Evolutionary conservation across 2,888 invertebrate species (phyloP).

Genomic region (Parnassius orleans): DNA sequence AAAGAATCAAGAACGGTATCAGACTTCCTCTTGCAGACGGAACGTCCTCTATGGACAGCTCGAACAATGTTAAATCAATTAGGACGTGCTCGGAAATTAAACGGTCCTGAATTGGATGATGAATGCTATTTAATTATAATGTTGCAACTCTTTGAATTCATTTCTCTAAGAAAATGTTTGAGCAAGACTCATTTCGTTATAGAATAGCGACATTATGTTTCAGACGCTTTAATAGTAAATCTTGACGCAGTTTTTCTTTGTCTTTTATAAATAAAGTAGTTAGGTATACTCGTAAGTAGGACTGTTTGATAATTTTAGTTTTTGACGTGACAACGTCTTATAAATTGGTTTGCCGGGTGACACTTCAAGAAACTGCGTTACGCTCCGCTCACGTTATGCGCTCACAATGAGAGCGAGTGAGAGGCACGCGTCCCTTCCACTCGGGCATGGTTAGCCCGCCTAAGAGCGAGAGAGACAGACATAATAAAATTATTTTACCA

Average conservation of each 20-base stretch:
- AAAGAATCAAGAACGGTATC: slow-evolving; percentile 23
- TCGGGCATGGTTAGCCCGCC: too few species aligned
- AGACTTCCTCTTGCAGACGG: slow-evolving; percentile 17
- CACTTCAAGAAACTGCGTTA: too few species aligned
- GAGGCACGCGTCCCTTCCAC: too few species aligned
- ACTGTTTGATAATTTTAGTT: too few species aligned
- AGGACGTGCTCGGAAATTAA: slow-evolving; percentile 23
- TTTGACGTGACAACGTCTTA: too few species aligned
- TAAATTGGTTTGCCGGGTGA: too few species aligned
- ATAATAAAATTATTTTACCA: too few species aligned
- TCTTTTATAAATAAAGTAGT: too few species aligned
- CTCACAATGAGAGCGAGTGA: too few species aligned
- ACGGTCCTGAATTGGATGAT: slow-evolving; percentile 6
- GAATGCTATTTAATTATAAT: slow-evolving; percentile 1
- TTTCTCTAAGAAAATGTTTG: background rate
- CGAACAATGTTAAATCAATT: slow-evolving; percentile 19
- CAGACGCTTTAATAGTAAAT: background rate
- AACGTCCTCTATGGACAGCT: slow-evolving; percentile 14
- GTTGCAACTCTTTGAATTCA: background rate
- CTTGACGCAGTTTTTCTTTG: background rate
- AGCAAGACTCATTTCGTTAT: background rate
- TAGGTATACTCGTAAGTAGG: too few species aligned
- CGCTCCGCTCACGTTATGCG: too few species aligned
- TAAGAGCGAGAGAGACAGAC: too few species aligned
- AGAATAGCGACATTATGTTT: background rate